Conservation (phyloP, 2,113 vertebrate genomes). For the Mola mola region DNA sequence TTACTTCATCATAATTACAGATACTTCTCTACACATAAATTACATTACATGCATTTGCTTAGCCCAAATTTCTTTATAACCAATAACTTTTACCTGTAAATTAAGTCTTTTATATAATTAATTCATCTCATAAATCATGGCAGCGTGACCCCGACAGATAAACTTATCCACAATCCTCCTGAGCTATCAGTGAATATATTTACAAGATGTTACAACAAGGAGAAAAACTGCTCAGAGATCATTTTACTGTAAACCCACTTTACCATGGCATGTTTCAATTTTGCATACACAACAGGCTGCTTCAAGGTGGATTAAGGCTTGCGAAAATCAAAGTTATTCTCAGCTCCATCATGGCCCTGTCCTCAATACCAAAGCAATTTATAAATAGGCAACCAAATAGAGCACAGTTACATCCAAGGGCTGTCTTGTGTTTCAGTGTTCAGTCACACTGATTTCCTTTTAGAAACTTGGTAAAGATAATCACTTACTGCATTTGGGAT, state of each 20-base stretch:
- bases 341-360: slow-evolving; percentile 58
- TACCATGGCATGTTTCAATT: slow-evolving; percentile 29
- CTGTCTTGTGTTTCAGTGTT: slow-evolving; percentile 26
- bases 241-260: slow-evolving; percentile 43
- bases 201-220: neutral
- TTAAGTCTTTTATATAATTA: no score
- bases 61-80: no score
- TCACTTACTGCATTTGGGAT: no score
- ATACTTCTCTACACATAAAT: no score
- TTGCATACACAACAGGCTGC: slow-evolving; percentile 28
- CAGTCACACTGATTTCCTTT: slow-evolving; percentile 1
- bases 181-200: neutral
- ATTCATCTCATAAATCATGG: neutral
- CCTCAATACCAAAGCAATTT: slow-evolving; percentile 59
- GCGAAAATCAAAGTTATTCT: slow-evolving; percentile 65
- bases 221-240: slow-evolving; percentile 2
- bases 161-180: neutral
- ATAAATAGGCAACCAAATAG: slow-evolving; percentile 60
- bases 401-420: slow-evolving; percentile 33
- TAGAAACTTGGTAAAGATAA: no score
- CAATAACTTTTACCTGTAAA: no score
- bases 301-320: slow-evolving; percentile 59
- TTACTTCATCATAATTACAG: no score
- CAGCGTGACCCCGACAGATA: neutral
- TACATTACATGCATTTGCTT: no score